phyloP scores from a whole-genome alignment of 2,797 vertebrate genomes.

The Cyclopterus lumpus region DNA sequence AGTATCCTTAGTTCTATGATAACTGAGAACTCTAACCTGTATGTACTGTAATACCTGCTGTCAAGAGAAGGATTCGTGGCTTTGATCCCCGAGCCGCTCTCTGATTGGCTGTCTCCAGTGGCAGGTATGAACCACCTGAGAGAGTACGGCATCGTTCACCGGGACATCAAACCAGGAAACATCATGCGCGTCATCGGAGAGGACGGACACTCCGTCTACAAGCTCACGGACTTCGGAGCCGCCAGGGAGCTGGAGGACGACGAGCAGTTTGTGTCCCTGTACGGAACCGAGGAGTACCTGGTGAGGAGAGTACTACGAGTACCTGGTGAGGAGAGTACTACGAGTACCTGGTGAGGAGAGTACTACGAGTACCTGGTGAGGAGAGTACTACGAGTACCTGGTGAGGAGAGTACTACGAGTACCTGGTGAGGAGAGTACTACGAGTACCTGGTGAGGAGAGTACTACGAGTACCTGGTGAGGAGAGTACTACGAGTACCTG shows the following conservation, averaged over 20 bases:
- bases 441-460: no score
- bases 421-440: no score
- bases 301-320: constrained; percentile 33
- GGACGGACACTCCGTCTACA: constrained; percentile 95
- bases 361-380: neutral
- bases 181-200: constrained; percentile 98
- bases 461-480: no score
- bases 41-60: no score
- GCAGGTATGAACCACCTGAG: constrained; percentile 98
- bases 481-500: no score
- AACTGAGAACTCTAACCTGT: no score
- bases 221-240: constrained; percentile 97
- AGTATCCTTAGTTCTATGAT: no score
- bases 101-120: constrained; percentile 80
- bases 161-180: constrained; percentile 98
- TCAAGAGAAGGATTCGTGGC: no score
- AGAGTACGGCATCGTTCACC: constrained; percentile 96
- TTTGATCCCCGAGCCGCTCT: no score
- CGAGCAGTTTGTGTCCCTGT: constrained; percentile 97
- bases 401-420: no score
- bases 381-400: neutral
- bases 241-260: constrained; percentile 96
- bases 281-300: constrained; percentile 92
- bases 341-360: constrained; percentile 62
- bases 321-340: neutral